Evolutionary conservation across 2,888 invertebrate genomes (phyloP).

Genomic region (Leucozona laternaria): DNA sequence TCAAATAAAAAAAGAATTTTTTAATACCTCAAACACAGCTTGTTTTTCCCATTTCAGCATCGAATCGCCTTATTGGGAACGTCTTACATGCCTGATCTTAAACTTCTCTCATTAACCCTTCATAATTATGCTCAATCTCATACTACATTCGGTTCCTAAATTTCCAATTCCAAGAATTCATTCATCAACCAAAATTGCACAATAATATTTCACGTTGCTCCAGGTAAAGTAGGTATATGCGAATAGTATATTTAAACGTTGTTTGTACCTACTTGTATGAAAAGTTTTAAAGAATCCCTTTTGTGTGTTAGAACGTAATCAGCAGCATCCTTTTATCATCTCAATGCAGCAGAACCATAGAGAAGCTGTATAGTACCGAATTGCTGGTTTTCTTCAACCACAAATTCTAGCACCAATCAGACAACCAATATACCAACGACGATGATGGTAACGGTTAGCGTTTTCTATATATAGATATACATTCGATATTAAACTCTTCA

Average conservation of each 20-base stretch:
- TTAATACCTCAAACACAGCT: too few species aligned
- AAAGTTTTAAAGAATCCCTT: constrained; percentile 34
- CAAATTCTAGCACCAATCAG: constrained; percentile 54
- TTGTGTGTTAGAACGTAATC: constrained; percentile 56
- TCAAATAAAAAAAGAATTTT: too few species aligned
- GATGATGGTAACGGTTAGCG: constrained; percentile 30
- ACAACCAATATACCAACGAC: constrained; percentile 32
- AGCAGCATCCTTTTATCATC: constrained; percentile 59
- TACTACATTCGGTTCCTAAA: neutral
- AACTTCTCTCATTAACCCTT: neutral
- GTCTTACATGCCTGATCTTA: too few species aligned
- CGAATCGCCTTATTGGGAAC: too few species aligned
- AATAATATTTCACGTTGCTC: constrained; percentile 8
- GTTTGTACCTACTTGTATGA: neutral
- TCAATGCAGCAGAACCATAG: constrained; percentile 37
- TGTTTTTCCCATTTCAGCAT: too few species aligned
- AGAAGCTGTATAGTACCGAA: constrained; percentile 27
- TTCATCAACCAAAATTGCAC: constrained; percentile 27
- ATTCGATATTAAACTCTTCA: constrained; percentile 42
- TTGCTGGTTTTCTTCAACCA: constrained; percentile 64
- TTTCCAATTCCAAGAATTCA: constrained; percentile 10
- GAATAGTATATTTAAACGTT: too few species aligned
- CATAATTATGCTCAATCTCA: constrained; percentile 2
- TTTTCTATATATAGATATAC: constrained; percentile 16
- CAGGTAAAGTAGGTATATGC: too few species aligned